phyloP scores from a whole-genome alignment of 2,797 vertebrate species.

The Distichodus sexfasciatus region DNA sequence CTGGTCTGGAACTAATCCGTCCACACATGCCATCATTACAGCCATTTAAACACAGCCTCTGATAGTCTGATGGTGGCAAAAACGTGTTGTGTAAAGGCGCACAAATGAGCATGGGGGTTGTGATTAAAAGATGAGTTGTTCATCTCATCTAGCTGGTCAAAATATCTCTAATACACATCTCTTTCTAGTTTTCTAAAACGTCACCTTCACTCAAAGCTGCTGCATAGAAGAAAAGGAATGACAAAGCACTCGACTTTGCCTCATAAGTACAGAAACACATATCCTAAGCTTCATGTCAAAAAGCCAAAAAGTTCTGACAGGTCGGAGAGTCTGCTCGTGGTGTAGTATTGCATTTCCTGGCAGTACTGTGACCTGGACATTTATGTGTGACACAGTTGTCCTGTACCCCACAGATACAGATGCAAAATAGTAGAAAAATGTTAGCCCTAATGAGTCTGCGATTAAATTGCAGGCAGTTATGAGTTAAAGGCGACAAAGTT shows the following conservation, averaged over 20 bases:
- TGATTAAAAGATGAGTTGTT: not conserved
- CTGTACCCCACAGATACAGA: not conserved
- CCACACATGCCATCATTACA: no score
- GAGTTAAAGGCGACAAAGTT: no score
- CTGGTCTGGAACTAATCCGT: no score
- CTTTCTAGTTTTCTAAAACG: slow-evolving; percentile 2
- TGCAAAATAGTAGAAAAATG: not conserved
- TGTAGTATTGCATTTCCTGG: slow-evolving; percentile 69
- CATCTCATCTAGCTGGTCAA: not conserved
- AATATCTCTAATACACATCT: not conserved
- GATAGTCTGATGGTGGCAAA: no score
- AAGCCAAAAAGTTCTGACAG: slow-evolving; percentile 66
- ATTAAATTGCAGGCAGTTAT: slow-evolving; percentile 6
- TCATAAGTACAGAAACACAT: no score
- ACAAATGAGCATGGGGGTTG: no score
- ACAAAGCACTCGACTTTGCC: slow-evolving; percentile 56
- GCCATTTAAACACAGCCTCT: no score
- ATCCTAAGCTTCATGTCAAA: slow-evolving; percentile 34
- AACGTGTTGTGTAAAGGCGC: no score
- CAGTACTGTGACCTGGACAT: slow-evolving; percentile 51
- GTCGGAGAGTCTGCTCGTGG: slow-evolving; percentile 56
- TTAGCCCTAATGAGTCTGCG: slow-evolving; percentile 35
- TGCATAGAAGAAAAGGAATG: slow-evolving; percentile 70
- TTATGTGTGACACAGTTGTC: not conserved
- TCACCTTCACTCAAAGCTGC: slow-evolving; percentile 48